Conservation (phyloP, 2,113 vertebrate genomes). For the Speoplatyrhinus poulsoni region DNA sequence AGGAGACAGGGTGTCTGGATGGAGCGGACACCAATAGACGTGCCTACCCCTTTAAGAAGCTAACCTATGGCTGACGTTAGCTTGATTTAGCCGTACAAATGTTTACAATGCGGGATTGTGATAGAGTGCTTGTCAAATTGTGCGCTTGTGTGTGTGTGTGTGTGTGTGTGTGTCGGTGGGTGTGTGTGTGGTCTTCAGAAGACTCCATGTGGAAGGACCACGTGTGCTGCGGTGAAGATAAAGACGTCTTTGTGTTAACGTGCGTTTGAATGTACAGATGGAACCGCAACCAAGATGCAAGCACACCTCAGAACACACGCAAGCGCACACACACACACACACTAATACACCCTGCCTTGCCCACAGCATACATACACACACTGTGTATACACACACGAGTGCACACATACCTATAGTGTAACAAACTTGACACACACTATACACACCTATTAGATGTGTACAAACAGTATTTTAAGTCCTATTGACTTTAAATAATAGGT, state of each 20-base stretch:
- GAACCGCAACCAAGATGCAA: constrained; percentile 39
- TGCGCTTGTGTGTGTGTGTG: constrained; percentile 16
- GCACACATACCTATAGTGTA: neutral
- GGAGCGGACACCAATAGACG: constrained; percentile 24
- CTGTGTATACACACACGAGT: neutral
- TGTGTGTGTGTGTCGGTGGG: constrained; percentile 36
- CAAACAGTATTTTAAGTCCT: neutral
- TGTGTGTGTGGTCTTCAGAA: constrained; percentile 55
- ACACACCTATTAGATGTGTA: neutral
- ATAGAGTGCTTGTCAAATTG: constrained; percentile 29
- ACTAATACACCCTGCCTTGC: neutral
- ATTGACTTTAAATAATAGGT: neutral
- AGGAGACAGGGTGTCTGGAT: constrained; percentile 50
- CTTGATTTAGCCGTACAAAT: constrained; percentile 9
- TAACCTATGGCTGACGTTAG: constrained; percentile 6
- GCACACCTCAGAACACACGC: constrained; percentile 16
- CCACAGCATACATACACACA: neutral
- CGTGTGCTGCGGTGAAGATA: constrained; percentile 53
- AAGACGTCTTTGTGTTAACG: constrained; percentile 64
- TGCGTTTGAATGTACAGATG: constrained; percentile 56
- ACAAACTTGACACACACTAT: neutral
- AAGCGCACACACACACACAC: constrained; percentile 3
- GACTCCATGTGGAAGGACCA: constrained; percentile 66
- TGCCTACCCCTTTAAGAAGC: constrained; percentile 29
- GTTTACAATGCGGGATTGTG: constrained; percentile 32